phyloP scores from a whole-genome alignment of 92 coral and sea anemone species.

The Epizoanthus illoricatus region DNA sequence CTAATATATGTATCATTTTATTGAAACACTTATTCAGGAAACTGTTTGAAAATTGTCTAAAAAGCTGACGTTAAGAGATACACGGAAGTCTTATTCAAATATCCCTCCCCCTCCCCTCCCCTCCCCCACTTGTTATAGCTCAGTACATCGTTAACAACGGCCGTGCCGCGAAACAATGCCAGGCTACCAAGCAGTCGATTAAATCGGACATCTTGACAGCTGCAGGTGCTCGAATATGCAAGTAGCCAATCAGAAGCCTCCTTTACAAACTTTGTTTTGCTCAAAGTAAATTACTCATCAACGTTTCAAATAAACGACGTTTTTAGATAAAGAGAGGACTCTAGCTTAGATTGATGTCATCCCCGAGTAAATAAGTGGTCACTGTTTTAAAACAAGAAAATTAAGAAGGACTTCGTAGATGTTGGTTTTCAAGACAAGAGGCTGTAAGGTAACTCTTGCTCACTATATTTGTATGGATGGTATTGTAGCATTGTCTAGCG shows the following conservation, averaged over 20 bases:
- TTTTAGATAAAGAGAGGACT: not conserved
- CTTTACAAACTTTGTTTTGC: constrained; percentile 1
- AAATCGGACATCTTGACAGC: not conserved
- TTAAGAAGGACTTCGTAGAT: no score
- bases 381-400: not conserved
- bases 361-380: not conserved
- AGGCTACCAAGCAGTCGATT: constrained; percentile 2
- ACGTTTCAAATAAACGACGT: not conserved
- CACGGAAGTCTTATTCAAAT: no score
- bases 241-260: not conserved
- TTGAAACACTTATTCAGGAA: no score
- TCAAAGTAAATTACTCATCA: constrained; percentile 12
- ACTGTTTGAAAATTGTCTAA: no score
- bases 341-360: not conserved
- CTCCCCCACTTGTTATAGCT: not conserved
- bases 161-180: not conserved
- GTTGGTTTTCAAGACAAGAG: no score
- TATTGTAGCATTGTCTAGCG: no score
- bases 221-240: constrained; percentile 7
- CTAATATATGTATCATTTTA: no score
- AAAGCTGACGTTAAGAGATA: no score
- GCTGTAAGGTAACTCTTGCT: no score
- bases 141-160: not conserved
- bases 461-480: no score
- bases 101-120: no score